Conservation (phyloP, 2,113 vertebrate genomes). For the Eleginops maclovinus region DNA sequence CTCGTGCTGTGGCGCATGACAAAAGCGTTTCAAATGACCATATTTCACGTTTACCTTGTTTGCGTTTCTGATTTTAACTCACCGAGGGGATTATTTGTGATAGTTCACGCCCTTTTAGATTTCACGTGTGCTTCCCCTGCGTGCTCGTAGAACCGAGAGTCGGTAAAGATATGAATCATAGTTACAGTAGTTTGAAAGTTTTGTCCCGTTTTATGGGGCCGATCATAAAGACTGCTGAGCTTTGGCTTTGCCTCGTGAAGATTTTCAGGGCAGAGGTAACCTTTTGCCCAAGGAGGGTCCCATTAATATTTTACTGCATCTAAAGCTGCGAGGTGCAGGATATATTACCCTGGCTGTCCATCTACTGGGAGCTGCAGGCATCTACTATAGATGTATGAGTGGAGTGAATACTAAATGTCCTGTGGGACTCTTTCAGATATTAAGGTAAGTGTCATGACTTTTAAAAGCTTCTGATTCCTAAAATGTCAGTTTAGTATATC, state of each 20-base stretch:
- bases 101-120: conserved; percentile 38
- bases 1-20: conserved; percentile 29
- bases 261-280: conserved; percentile 65
- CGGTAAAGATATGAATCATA: not conserved
- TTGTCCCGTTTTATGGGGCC: conserved; percentile 18
- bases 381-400: conserved; percentile 22
- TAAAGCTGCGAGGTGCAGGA: conserved; percentile 66
- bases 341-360: conserved; percentile 61
- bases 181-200: conserved; percentile 69
- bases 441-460: conserved; percentile 25
- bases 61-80: not conserved
- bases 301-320: conserved; percentile 80
- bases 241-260: conserved; percentile 44
- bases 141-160: not conserved
- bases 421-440: conserved; percentile 43
- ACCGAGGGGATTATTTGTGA: not conserved
- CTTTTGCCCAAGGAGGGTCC: conserved; percentile 67
- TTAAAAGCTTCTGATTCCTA: conserved; percentile 18
- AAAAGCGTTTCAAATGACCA: not conserved
- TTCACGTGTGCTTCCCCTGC: conserved; percentile 10
- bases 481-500: conserved; percentile 24
- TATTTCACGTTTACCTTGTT: not conserved
- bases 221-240: conserved; percentile 41
- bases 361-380: conserved; percentile 41
- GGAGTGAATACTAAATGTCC: conserved; percentile 44